Percentiles rank a stretch among this genome's conserved stretches.
Conservation (phyloP, 2,888 invertebrate species). For the Mechanitis messenoides region DNA sequence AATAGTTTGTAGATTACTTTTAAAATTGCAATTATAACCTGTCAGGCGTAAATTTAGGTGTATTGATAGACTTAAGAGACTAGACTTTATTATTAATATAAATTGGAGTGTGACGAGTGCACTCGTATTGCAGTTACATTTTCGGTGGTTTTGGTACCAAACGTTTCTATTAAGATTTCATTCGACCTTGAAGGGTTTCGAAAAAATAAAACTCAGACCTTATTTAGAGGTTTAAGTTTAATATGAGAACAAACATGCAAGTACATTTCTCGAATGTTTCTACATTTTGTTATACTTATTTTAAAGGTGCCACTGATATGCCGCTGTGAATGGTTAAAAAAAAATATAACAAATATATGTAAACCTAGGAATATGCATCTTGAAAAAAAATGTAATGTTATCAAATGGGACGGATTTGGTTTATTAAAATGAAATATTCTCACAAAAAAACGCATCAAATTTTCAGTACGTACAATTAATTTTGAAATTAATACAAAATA, state of each 20-base stretch:
- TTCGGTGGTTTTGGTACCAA: no score
- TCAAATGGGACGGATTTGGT: slow-evolving; percentile 53
- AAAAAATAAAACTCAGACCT: slow-evolving; percentile 29
- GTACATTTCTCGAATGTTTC: slow-evolving; percentile 64
- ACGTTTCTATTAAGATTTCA: no score
- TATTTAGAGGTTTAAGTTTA: slow-evolving; percentile 58
- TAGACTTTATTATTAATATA: no score
- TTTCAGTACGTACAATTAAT: not conserved
- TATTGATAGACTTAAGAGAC: no score
- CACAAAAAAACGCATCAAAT: not conserved
- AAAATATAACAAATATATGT: slow-evolving; percentile 43
- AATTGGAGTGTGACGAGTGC: no score
- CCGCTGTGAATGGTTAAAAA: slow-evolving; percentile 62
- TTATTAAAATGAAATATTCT: slow-evolving; percentile 1
- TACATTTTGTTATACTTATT: slow-evolving; percentile 44
- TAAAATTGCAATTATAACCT: no score
- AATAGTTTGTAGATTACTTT: no score
- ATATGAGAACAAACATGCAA: slow-evolving; percentile 70
- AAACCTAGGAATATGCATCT: slow-evolving; percentile 22
- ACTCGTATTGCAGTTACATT: no score
- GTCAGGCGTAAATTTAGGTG: no score
- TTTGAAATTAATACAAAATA: not conserved
- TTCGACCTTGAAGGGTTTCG: no score
- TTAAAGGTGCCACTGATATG: slow-evolving; percentile 58
- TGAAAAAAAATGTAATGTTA: slow-evolving; percentile 24